Conservation (phyloP, 2,797 vertebrate species). For the Sparus aurata region DNA sequence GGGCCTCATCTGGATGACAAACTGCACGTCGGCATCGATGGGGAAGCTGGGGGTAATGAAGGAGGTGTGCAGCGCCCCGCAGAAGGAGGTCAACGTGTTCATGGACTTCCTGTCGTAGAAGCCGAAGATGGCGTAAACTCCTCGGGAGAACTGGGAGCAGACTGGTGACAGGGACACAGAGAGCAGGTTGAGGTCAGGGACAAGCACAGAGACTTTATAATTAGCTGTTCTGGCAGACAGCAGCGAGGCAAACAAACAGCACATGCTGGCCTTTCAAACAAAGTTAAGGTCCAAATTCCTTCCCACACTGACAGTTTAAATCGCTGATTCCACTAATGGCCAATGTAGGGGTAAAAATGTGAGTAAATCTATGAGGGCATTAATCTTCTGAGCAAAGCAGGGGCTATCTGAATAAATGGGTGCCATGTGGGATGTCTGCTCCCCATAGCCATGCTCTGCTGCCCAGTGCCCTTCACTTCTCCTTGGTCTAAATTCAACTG, state of each 20-base stretch:
- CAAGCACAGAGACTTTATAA: constrained; percentile 15
- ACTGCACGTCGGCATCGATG: constrained; percentile 95
- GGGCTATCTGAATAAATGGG: constrained; percentile 61
- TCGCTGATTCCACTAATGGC: constrained; percentile 1
- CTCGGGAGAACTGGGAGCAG: constrained; percentile 98
- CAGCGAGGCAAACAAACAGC: neutral
- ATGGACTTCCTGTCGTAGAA: constrained; percentile 99
- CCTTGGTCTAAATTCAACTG: constrained; percentile 80
- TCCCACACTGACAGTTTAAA: neutral
- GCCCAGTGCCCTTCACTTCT: constrained; percentile 78
- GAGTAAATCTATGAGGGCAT: constrained; percentile 24
- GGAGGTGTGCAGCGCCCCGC: constrained; percentile 97
- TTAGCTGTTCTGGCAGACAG: constrained; percentile 7
- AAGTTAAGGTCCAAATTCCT: neutral
- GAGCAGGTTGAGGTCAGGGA: constrained; percentile 51
- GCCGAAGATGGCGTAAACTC: constrained; percentile 98
- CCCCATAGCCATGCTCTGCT: constrained; percentile 59
- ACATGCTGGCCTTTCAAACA: constrained; percentile 4
- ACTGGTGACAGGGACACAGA: constrained; percentile 85
- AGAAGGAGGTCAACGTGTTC: constrained; percentile 98
- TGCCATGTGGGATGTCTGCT: constrained; percentile 62
- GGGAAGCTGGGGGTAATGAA: constrained; percentile 98
- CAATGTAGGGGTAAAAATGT: constrained; percentile 15
- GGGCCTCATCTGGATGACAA: constrained; percentile 98
- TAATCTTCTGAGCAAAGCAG: constrained; percentile 52